Conservation (phyloP, 2,888 invertebrate species). For the Orthosia gothica region DNA sequence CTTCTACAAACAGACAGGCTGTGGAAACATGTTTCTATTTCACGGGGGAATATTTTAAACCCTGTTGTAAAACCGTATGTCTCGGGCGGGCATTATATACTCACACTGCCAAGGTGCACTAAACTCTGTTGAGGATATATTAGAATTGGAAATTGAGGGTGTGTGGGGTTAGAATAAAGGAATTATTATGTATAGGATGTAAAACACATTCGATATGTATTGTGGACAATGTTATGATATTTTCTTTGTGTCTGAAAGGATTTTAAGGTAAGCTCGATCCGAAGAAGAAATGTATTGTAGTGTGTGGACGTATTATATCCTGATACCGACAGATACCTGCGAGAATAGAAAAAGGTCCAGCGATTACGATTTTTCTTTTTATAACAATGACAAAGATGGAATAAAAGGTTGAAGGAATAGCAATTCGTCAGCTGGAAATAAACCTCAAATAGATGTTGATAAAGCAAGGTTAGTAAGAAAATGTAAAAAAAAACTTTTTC, state of each 20-base stretch:
- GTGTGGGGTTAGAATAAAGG: constrained; percentile 28
- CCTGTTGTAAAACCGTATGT: constrained; percentile 42
- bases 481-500: background rate
- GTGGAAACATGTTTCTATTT: constrained; percentile 52
- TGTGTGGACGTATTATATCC: constrained; percentile 18
- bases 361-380: constrained; percentile 26
- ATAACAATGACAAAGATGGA: constrained; percentile 8
- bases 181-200: constrained; percentile 52
- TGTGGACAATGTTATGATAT: constrained; percentile 61
- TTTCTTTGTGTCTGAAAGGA: constrained; percentile 54
- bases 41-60: constrained; percentile 57
- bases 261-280: constrained; percentile 54
- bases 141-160: constrained; percentile 23
- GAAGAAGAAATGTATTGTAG: constrained; percentile 52
- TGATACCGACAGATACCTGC: constrained; percentile 21
- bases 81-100: constrained; percentile 2
- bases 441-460: constrained; percentile 4
- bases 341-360: constrained; percentile 18
- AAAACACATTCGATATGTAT: constrained; percentile 59
- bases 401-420: constrained; percentile 24
- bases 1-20: constrained; percentile 44
- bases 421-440: constrained; percentile 40
- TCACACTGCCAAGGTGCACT: background rate
- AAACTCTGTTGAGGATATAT: fast-evolving
- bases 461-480: background rate